Base-by-base conservation (phyloP, 64 coral and sea anemone genomes). In the Stichodactyla mertensii region DNA sequence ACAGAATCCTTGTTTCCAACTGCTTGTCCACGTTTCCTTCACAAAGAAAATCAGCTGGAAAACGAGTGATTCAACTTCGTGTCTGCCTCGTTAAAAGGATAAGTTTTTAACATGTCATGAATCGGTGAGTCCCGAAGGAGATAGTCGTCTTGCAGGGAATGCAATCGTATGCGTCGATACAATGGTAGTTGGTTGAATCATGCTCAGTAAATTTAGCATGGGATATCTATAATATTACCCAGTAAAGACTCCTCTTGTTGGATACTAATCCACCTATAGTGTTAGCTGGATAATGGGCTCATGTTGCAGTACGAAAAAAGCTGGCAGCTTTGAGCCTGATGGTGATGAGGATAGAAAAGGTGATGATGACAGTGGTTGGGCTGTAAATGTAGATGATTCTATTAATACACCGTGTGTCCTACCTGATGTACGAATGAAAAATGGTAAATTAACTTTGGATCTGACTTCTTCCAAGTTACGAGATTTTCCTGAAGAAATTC, bases 361-460 rank as follows among this genome's bases (percentile, higher is more conserved):
- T n/a, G 60, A 64, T 18, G 19, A 8, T 45, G 82, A 89, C 52
- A 7, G 86, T 14, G 57, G 77, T 83, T 97, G 94, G 94, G 1
- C 69, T 27, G 66, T 71, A n/a, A 86, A 92, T 58, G 80, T 90
- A 22, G 79, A 93, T 31, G 88, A 93, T 57, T 52, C 52, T 8
- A 59, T 14, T 22, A 74, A 87, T 61, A 55, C 45, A 12, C 53
- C 57, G 22, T 58, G 4, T 24, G 82, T 85, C 9, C 71, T 93
- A n/a, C 94, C 94, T 51, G 83, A 88, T 16, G 58, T 90, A 16
- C 83, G 84, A 60, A 81, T 89, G 1, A 61, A 88, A 83, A 81
- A 97, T 77, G 88, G 71, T 22, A 93, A 97, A 88, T 57, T 97
- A 20, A 93, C 94, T 61, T 59, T 97, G 8, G 88, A 97, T 89